A percentile compares a stretch with the other conserved stretches of the same genome.
Evolutionary conservation across 1,140 invertebrate species (phyloP).

Genomic region (Caenorhabditis latens): DNA sequence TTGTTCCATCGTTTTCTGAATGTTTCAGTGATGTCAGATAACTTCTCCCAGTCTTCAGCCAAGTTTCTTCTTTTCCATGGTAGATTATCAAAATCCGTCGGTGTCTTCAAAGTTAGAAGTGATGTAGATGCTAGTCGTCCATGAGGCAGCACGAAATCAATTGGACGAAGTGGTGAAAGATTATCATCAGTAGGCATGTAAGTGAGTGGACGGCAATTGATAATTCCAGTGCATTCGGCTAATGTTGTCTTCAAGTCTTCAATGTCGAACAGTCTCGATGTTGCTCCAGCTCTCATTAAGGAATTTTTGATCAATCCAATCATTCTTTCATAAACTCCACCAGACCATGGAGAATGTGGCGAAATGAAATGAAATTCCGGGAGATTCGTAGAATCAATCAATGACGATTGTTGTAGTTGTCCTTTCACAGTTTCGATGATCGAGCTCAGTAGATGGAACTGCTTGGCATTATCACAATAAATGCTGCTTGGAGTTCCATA

Average conservation of each 20-base stretch:
- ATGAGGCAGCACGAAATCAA: slow-evolving; percentile 14
- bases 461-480: neutral
- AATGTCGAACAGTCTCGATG: neutral
- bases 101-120: too few species aligned
- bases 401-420: neutral
- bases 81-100: neutral
- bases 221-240: neutral
- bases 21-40: neutral
- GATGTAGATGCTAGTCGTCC: too few species aligned
- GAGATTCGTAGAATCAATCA: neutral
- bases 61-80: neutral
- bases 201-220: neutral
- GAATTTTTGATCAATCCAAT: slow-evolving; percentile 22
- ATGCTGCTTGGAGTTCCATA: neutral
- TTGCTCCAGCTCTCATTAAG: neutral
- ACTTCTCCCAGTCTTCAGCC: neutral
- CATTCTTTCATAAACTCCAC: slow-evolving; percentile 55
- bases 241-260: slow-evolving; percentile 1
- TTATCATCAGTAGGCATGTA: neutral
- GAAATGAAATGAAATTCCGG: slow-evolving; percentile 15
- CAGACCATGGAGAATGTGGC: slow-evolving; percentile 10
- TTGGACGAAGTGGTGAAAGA: neutral
- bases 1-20: neutral
- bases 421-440: neutral
- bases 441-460: neutral